Percentiles rank a stretch among this genome's conserved stretches.
Conservation (phyloP, 2,888 invertebrate genomes). For the Laothoe populi region DNA sequence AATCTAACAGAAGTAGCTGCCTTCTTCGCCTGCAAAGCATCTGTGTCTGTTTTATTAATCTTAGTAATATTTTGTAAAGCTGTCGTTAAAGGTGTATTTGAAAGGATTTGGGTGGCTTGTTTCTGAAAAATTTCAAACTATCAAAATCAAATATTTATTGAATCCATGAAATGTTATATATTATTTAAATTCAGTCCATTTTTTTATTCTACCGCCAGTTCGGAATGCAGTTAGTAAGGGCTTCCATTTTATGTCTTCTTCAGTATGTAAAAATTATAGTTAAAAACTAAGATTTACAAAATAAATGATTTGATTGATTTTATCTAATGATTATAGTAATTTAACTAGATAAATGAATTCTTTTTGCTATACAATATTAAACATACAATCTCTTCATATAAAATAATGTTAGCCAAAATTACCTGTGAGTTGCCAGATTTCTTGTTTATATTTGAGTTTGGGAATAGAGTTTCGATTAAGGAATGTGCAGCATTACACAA, state of each 20-base stretch:
- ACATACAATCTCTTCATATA: not conserved
- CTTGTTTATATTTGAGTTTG: conserved; percentile 59
- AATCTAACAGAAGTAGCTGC: conserved; percentile 53
- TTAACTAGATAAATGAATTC: too few relatives aligned
- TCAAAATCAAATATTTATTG: too few relatives aligned
- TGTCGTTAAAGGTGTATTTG: conserved; percentile 47
- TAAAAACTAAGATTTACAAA: too few relatives aligned
- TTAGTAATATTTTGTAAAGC: conserved; percentile 49
- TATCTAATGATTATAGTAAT: too few relatives aligned
- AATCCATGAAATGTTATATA: too few relatives aligned
- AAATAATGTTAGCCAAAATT: conserved; percentile 16
- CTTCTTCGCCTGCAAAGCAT: conserved; percentile 45
- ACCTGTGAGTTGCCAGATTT: conserved; percentile 43
- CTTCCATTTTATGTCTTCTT: too few relatives aligned
- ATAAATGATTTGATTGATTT: too few relatives aligned
- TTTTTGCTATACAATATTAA: too few relatives aligned
- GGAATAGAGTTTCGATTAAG: conserved; percentile 59
- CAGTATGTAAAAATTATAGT: too few relatives aligned
- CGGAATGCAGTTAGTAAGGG: too few relatives aligned
- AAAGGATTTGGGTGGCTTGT: not conserved
- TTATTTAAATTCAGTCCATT: too few relatives aligned
- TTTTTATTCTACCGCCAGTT: too few relatives aligned
- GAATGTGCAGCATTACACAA: conserved; percentile 64
- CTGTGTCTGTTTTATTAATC: conserved; percentile 39
- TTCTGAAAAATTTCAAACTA: not conserved